Percentiles rank a stretch among this genome's conserved stretches.
Conservation (phyloP, 1,140 invertebrate species). For the Aethina tumida region DNA sequence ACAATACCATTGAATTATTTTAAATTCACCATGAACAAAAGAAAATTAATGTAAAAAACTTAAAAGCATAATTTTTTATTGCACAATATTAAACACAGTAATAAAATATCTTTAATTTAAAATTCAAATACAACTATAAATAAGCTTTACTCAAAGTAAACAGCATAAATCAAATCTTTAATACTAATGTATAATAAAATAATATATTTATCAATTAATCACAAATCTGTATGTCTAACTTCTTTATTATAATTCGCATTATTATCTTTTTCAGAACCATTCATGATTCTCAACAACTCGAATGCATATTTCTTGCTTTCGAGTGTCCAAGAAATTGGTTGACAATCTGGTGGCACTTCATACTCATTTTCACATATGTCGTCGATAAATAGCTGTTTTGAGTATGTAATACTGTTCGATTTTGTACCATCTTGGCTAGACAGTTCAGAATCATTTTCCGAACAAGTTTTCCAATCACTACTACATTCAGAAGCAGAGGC, state of each 20-base stretch:
- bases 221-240: slow-evolving; percentile 28
- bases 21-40: too few relatives aligned
- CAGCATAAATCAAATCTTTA: too few relatives aligned
- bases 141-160: too few relatives aligned
- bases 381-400: not conserved
- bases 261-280: slow-evolving; percentile 28
- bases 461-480: slow-evolving; percentile 7
- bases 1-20: too few relatives aligned
- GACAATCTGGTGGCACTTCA: not conserved
- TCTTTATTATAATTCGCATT: too few relatives aligned
- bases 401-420: not conserved
- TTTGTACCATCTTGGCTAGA: not conserved
- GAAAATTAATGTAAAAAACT: too few relatives aligned
- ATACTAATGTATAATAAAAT: too few relatives aligned
- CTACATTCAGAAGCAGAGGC: not conserved
- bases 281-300: slow-evolving; percentile 39
- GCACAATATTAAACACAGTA: too few relatives aligned
- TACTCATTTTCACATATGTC: slow-evolving; percentile 11
- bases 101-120: too few relatives aligned
- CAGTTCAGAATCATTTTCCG: slow-evolving; percentile 6
- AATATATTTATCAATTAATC: slow-evolving; percentile 19
- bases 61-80: too few relatives aligned
- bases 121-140: too few relatives aligned
- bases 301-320: slow-evolving; percentile 40
- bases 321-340: slow-evolving; percentile 35